Conservation (phyloP, 2,797 vertebrate genomes). For the Pelobates cultripes region DNA sequence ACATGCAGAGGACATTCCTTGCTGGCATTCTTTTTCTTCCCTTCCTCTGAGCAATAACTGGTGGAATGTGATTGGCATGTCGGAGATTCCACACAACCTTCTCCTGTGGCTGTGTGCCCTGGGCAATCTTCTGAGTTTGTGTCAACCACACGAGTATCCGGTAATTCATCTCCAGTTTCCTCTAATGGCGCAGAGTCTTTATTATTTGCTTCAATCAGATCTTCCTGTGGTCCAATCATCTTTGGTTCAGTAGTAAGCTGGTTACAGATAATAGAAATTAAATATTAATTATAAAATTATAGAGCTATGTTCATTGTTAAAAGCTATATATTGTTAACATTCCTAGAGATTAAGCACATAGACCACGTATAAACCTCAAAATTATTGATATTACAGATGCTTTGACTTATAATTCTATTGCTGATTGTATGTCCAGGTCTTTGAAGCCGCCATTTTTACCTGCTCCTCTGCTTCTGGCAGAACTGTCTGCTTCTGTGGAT, state of each 20-base stretch:
- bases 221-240: neutral
- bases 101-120: neutral
- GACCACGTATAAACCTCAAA: too few species aligned
- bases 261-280: neutral
- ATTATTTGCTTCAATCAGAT: neutral
- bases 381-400: too few species aligned
- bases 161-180: neutral
- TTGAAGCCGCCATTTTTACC: too few species aligned
- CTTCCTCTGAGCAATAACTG: conserved; percentile 63
- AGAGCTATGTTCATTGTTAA: too few species aligned
- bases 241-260: neutral
- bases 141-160: neutral
- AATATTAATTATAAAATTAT: neutral
- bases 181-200: neutral
- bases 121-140: neutral
- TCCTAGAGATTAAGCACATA: too few species aligned
- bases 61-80: conserved; percentile 29
- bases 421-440: too few species aligned
- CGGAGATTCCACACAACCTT: neutral
- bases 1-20: conserved; percentile 58
- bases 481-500: too few species aligned
- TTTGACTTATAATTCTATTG: too few species aligned
- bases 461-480: too few species aligned
- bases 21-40: conserved; percentile 55
- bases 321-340: too few species aligned